These are phyloP conservation scores for Nibea albiflora DNA, from an alignment of 2,113 vertebrate species.

Conservation along the genomic window DNA sequence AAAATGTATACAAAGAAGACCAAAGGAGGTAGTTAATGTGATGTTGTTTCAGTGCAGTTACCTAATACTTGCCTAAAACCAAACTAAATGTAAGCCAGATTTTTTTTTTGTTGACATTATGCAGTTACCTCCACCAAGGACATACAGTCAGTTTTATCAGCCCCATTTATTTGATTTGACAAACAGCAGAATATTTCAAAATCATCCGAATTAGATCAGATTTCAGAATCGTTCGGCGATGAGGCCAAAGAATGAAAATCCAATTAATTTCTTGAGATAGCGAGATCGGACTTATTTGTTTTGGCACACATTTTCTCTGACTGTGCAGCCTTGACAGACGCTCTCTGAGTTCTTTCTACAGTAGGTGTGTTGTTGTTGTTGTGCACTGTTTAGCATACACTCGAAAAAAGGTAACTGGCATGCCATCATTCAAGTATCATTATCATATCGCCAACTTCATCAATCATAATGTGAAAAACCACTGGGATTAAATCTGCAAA, in stretches of 20 bases:
- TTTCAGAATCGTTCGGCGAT: not conserved
- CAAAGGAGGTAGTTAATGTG: too few species aligned
- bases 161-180: not conserved
- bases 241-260: not conserved
- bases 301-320: not conserved
- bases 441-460: not conserved
- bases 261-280: not conserved
- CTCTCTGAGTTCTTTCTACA: not conserved
- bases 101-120: not conserved
- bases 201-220: not conserved
- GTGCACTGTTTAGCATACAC: not conserved
- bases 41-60: not conserved
- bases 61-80: not conserved
- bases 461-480: constrained; percentile 14
- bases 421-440: constrained; percentile 5
- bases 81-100: not conserved
- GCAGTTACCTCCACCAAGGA: constrained; percentile 14
- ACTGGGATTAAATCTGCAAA: constrained; percentile 31
- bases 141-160: constrained; percentile 1
- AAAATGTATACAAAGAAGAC: not conserved
- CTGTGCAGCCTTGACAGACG: not conserved
- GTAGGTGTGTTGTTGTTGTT: not conserved
- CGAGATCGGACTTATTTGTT: not conserved
- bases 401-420: not conserved
- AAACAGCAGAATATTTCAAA: not conserved